These are phyloP conservation scores for Lasioglossum calceatum DNA, from an alignment of 2,888 invertebrate species.

Conservation along the genomic window DNA sequence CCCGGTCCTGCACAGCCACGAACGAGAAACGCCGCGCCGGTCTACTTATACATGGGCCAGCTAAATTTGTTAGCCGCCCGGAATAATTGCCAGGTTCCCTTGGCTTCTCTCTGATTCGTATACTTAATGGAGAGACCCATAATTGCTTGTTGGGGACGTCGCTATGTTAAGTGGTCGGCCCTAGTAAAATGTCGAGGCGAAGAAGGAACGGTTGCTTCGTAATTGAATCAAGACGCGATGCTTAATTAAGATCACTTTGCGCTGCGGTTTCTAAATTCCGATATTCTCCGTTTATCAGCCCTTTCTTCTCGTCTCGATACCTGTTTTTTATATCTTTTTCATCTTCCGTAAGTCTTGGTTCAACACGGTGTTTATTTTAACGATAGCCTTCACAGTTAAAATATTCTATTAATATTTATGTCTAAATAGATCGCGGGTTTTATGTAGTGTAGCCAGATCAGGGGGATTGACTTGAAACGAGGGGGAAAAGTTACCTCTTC, in stretches of 20 bases:
- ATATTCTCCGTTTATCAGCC: neutral
- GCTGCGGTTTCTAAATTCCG: neutral
- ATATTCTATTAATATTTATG: no score
- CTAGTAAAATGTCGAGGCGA: neutral
- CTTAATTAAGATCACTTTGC: conserved; percentile 22
- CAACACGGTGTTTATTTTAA: no score
- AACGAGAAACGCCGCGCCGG: conserved; percentile 5
- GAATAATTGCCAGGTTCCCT: conserved; percentile 45
- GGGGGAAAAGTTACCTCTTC: no score
- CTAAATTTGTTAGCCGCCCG: conserved; percentile 59
- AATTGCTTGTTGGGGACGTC: conserved; percentile 37
- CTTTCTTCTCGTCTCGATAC: neutral
- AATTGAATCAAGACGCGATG: conserved; percentile 18
- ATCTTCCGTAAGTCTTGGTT: no score
- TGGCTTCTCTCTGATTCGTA: conserved; percentile 34
- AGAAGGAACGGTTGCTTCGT: neutral
- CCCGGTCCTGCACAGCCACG: neutral
- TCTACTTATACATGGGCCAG: neutral
- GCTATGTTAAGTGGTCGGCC: conserved; percentile 21
- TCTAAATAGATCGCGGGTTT: no score
- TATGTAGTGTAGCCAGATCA: no score
- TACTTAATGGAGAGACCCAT: conserved; percentile 31
- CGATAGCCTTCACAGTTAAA: no score
- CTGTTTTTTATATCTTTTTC: no score
- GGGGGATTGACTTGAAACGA: no score